Percentiles rank a stretch among this genome's conserved stretches.
Evolutionary conservation across 1,140 invertebrate species (phyloP).

Genomic region (Galleria mellonella): DNA sequence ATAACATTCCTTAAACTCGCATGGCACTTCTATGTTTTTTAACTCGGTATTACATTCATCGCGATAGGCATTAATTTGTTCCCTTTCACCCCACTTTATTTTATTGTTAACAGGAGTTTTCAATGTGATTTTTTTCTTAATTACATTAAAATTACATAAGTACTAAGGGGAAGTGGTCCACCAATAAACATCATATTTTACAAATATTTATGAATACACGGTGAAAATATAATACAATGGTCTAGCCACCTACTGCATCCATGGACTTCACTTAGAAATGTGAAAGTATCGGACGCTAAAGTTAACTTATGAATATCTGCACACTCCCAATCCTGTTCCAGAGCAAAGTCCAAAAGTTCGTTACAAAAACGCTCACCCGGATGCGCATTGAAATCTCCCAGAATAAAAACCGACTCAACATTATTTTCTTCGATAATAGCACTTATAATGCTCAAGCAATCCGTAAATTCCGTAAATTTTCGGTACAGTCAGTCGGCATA

Average conservation of each 20-base stretch:
- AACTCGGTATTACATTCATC: neutral
- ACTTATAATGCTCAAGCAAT: neutral
- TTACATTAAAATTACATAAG: neutral
- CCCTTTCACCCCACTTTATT: neutral
- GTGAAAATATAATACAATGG: neutral
- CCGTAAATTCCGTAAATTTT: constrained; percentile 3
- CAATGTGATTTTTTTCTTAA: neutral
- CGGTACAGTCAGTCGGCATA: neutral
- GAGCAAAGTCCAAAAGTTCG: constrained; percentile 1
- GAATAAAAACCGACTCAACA: neutral
- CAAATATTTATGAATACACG: neutral
- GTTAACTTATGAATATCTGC: neutral
- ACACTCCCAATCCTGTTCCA: neutral
- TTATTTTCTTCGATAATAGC: neutral
- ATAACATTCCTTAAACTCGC: too few species aligned
- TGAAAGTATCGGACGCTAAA: neutral
- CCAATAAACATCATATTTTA: neutral
- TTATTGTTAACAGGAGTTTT: neutral
- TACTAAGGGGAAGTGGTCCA: neutral
- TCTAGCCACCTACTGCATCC: neutral
- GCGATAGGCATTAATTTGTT: neutral
- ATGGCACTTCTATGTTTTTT: neutral
- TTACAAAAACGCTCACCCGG: neutral
- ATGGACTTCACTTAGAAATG: neutral
- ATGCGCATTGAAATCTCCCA: constrained; percentile 10